Conservation (phyloP, 2,797 vertebrate species). For the Gorsachius magnificus region DNA sequence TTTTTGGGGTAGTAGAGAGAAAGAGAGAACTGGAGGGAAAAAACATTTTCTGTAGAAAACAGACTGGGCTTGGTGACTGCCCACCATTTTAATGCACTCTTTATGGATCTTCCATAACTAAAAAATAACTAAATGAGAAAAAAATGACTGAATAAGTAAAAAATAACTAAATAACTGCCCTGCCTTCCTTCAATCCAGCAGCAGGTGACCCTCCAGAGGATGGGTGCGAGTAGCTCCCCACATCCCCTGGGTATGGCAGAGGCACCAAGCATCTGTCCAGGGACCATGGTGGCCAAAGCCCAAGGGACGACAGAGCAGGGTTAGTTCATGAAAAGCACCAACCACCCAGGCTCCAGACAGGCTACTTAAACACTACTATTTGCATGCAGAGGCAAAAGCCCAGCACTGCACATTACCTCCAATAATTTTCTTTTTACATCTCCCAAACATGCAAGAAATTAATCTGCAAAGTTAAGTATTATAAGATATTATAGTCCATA, state of each 20-base stretch:
- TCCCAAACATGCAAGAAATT: neutral
- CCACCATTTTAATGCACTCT: neutral
- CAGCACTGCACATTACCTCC: neutral
- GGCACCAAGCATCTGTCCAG: neutral
- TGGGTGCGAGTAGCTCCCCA: neutral
- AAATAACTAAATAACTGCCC: neutral
- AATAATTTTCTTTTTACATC: neutral
- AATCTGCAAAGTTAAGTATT: neutral
- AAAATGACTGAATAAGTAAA: neutral
- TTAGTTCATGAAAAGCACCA: neutral
- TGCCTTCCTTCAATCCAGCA: neutral
- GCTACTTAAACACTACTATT: neutral
- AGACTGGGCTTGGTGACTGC: neutral
- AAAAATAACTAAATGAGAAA: neutral
- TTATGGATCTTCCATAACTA: neutral
- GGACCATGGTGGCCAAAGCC: neutral
- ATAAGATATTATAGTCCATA: neutral
- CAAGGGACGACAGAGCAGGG: neutral
- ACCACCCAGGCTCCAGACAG: neutral
- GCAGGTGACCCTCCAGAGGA: neutral
- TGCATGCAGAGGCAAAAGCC: neutral
- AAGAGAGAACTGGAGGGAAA: neutral
- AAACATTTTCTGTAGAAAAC: neutral
- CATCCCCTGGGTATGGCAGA: neutral
- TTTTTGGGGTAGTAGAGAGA: neutral